Percentiles rank a stretch among this genome's conserved stretches.
Conservation (phyloP, 1,140 invertebrate genomes). For the Ylistrum balloti region DNA sequence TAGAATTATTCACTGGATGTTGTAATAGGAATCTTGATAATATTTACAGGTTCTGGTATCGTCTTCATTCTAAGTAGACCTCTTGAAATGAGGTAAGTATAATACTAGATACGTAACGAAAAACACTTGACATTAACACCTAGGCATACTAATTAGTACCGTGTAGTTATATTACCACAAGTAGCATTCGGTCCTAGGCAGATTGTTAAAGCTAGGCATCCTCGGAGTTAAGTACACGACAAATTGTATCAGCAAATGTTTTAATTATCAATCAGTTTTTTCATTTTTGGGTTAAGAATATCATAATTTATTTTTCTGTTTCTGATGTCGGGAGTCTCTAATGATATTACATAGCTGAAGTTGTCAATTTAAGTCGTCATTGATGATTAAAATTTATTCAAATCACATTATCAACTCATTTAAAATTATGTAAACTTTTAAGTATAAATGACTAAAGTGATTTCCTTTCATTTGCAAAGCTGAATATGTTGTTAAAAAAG, state of each 20-base stretch:
- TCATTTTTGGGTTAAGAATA: neutral
- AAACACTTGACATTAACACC: neutral
- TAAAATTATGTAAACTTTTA: no score
- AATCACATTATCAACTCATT: no score
- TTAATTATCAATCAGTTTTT: neutral
- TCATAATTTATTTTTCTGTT: neutral
- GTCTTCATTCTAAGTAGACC: neutral
- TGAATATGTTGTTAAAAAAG: no score
- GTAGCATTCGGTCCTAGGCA: neutral
- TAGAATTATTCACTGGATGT: neutral
- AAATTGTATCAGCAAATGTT: neutral
- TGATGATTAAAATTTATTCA: neutral
- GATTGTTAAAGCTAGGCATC: neutral
- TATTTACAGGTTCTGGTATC: neutral
- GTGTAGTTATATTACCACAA: neutral
- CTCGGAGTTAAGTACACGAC: neutral
- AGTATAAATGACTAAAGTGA: no score
- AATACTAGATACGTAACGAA: constrained; percentile 1
- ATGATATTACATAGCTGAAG: neutral
- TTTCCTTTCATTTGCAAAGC: no score
- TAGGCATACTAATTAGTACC: neutral
- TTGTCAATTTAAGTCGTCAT: no score
- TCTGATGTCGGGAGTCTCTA: neutral
- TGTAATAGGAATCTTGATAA: neutral
- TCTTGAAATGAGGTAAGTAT: neutral